Conservation (phyloP, 1,140 invertebrate species). For the Campoletis sonorensis region DNA sequence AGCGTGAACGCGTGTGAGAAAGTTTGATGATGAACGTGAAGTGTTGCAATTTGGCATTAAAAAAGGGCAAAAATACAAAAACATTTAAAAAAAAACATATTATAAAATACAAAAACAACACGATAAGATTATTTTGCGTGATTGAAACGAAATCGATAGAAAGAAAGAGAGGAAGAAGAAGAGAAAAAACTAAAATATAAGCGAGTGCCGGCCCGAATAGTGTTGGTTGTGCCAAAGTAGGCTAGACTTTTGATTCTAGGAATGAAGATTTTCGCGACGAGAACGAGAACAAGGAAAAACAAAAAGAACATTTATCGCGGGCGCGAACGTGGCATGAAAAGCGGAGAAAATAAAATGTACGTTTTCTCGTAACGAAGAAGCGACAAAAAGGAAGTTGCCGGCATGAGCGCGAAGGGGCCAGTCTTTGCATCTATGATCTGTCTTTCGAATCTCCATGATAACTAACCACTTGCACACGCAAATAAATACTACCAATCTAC, state of each 20-base stretch:
- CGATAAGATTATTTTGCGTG: slow-evolving; percentile 10
- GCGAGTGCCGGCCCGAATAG: slow-evolving; percentile 73
- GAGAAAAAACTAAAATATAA: slow-evolving; percentile 56
- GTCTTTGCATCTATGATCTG: slow-evolving; percentile 75
- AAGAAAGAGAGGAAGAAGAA: not conserved
- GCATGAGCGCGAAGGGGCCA: slow-evolving; percentile 76
- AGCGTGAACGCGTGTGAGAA: slow-evolving; percentile 53
- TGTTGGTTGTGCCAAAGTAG: slow-evolving; percentile 75
- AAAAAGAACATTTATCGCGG: not conserved
- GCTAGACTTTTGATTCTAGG: slow-evolving; percentile 60
- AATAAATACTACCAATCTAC: slow-evolving; percentile 36
- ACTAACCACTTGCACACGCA: slow-evolving; percentile 7
- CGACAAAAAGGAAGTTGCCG: slow-evolving; percentile 61
- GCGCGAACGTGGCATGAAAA: not conserved
- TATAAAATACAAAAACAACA: not conserved
- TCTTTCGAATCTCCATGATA: slow-evolving; percentile 71
- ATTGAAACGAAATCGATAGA: slow-evolving; percentile 37
- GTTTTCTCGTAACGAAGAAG: slow-evolving; percentile 36
- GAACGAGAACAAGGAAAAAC: not conserved
- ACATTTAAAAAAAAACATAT: slow-evolving; percentile 12
- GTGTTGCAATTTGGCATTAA: not conserved
- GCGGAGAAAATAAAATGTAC: not conserved
- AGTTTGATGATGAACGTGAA: slow-evolving; percentile 33
- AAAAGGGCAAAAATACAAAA: not conserved
- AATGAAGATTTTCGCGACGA: slow-evolving; percentile 46